Conservation (phyloP, 2,113 vertebrate species). For the Cricetomys ansorgei region DNA sequence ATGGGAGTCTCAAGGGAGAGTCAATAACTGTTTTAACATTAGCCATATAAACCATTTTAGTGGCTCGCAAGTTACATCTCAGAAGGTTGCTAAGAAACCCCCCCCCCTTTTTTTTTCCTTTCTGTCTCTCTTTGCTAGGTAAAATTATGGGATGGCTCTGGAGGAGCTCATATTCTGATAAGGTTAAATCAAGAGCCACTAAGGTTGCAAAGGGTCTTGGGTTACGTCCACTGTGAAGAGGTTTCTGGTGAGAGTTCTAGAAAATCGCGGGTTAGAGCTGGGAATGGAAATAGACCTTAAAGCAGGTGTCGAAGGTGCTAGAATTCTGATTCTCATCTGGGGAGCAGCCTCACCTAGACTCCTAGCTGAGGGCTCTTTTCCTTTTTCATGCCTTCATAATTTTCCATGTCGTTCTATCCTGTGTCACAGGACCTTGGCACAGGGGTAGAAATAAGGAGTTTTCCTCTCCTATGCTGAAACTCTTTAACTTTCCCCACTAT, state of each 20-base stretch:
- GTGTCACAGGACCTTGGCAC: neutral
- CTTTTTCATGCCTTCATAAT: neutral
- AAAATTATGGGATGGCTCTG: neutral
- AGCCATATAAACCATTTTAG: neutral
- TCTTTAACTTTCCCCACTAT: neutral
- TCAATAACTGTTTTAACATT: too few relatives aligned
- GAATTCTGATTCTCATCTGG: neutral
- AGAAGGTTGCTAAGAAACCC: neutral
- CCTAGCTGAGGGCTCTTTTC: neutral
- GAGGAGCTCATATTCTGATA: neutral
- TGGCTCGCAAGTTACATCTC: neutral
- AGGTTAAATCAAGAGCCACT: neutral
- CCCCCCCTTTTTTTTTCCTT: neutral
- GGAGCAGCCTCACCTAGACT: neutral
- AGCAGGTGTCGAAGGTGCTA: neutral
- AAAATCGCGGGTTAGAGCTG: neutral
- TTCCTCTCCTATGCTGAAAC: neutral
- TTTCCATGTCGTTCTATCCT: neutral
- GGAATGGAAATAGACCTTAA: neutral
- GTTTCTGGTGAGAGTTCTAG: neutral
- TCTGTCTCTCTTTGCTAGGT: neutral
- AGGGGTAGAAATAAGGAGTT: accelerated
- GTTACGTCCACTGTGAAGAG: neutral
- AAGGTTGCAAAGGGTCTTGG: neutral
- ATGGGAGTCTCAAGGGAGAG: neutral